Evolutionary conservation across 1,140 invertebrate genomes (phyloP).

Genomic region (Drosophila lacteicornis): DNA sequence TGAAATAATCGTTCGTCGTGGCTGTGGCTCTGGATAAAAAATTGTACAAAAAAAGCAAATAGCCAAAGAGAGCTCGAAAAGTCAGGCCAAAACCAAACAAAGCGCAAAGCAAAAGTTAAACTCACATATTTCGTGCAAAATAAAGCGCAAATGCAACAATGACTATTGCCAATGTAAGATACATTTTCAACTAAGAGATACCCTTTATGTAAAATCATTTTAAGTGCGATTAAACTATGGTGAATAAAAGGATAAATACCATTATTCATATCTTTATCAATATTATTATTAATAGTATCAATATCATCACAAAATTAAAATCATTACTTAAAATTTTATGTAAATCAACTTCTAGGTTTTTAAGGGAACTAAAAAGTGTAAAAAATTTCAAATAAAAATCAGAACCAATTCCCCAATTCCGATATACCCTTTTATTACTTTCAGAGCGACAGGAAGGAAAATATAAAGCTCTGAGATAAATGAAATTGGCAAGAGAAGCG

Average conservation of each 20-base stretch:
- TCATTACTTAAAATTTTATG: too few relatives aligned
- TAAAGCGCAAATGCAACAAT: slow-evolving; percentile 47
- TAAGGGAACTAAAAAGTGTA: fast-evolving
- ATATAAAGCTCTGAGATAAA: slow-evolving; percentile 78
- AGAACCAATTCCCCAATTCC: not conserved
- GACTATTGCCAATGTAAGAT: slow-evolving; percentile 12
- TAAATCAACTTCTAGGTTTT: too few relatives aligned
- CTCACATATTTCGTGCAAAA: slow-evolving; percentile 49
- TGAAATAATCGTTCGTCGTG: slow-evolving; percentile 77
- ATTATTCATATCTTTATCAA: too few relatives aligned
- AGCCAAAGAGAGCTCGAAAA: slow-evolving; percentile 48
- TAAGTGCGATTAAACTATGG: too few relatives aligned
- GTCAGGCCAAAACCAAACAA: slow-evolving; percentile 54
- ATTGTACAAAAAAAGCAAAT: slow-evolving; percentile 7
- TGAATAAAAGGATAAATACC: too few relatives aligned
- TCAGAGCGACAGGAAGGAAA: slow-evolving; percentile 33
- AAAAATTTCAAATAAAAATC: not conserved
- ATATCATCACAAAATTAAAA: too few relatives aligned
- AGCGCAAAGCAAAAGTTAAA: slow-evolving; percentile 59
- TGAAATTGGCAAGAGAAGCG: slow-evolving; percentile 75
- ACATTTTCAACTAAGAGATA: not conserved
- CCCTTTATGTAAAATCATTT: not conserved
- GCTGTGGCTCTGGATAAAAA: slow-evolving; percentile 41
- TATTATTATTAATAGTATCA: too few relatives aligned
- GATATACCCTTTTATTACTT: slow-evolving; percentile 15